Evolutionary conservation across 2,888 invertebrate genomes (phyloP).

Genomic region (Acrobasis consociella): DNA sequence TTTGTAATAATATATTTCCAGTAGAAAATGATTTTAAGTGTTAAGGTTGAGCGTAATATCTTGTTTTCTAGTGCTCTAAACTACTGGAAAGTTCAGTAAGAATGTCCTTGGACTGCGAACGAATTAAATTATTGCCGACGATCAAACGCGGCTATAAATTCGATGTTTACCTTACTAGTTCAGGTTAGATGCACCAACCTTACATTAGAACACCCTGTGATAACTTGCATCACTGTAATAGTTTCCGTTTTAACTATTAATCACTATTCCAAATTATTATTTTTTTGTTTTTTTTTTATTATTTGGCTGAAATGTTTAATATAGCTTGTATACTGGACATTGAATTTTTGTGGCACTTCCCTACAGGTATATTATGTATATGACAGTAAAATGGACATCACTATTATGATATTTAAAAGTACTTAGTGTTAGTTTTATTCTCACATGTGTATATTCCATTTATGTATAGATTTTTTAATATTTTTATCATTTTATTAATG

Average conservation of each 20-base stretch:
- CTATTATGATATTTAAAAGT: neutral
- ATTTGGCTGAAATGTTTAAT: neutral
- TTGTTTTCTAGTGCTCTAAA: slow-evolving; percentile 86
- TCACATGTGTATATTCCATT: neutral
- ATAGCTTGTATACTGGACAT: neutral
- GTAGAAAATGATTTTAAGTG: slow-evolving; percentile 12
- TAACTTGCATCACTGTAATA: neutral
- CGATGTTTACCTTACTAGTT: slow-evolving; percentile 93
- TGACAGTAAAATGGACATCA: neutral
- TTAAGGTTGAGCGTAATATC: slow-evolving; percentile 62
- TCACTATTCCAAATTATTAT: neutral
- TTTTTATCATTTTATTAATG: neutral
- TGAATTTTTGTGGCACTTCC: neutral
- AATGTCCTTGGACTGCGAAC: slow-evolving; percentile 87
- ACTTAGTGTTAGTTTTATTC: neutral
- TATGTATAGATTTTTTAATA: neutral
- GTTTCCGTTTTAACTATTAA: neutral
- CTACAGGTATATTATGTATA: neutral
- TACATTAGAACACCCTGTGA: slow-evolving; percentile 22
- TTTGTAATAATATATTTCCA: neutral
- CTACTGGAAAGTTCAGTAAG: slow-evolving; percentile 89
- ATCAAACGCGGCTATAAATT: slow-evolving; percentile 91
- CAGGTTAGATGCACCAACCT: slow-evolving; percentile 85
- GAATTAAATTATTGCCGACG: slow-evolving; percentile 91
- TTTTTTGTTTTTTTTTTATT: neutral